phyloP scores from a whole-genome alignment of 2,888 invertebrate genomes.

The Spialia ferax region DNA sequence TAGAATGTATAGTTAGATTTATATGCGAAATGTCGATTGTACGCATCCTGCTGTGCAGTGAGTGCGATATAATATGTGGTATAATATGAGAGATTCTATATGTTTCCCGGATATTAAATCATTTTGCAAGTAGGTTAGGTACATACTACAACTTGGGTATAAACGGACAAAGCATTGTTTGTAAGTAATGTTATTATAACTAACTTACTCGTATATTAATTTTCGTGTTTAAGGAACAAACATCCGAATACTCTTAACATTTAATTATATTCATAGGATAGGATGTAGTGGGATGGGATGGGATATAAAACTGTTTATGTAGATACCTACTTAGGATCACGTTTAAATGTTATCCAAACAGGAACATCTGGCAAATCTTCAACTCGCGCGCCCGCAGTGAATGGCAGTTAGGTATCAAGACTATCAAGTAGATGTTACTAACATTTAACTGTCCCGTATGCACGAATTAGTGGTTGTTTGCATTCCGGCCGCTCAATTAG shows the following conservation, averaged over 20 bases:
- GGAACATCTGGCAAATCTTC: background rate
- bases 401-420: background rate
- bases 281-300: no score
- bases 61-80: conserved; percentile 21
- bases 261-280: no score
- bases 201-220: no score
- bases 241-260: no score
- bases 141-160: background rate
- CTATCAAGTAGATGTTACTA: background rate
- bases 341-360: no score
- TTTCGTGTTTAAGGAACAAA: no score
- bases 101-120: conserved; percentile 20
- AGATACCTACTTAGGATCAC: no score
- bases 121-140: background rate
- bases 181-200: no score
- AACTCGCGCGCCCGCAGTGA: background rate
- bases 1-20: background rate
- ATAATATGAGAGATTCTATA: conserved; percentile 12
- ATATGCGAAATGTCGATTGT: conserved; percentile 15
- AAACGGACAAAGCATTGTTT: background rate
- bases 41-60: conserved; percentile 27
- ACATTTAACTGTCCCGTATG: conserved; percentile 17
- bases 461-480: conserved; percentile 51
- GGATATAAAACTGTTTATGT: no score
- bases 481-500: conserved; percentile 57